Percentiles rank a stretch among this genome's conserved stretches.
phyloP scores from a whole-genome alignment of 2,113 vertebrate species.

The Orientallactaga bullata region DNA sequence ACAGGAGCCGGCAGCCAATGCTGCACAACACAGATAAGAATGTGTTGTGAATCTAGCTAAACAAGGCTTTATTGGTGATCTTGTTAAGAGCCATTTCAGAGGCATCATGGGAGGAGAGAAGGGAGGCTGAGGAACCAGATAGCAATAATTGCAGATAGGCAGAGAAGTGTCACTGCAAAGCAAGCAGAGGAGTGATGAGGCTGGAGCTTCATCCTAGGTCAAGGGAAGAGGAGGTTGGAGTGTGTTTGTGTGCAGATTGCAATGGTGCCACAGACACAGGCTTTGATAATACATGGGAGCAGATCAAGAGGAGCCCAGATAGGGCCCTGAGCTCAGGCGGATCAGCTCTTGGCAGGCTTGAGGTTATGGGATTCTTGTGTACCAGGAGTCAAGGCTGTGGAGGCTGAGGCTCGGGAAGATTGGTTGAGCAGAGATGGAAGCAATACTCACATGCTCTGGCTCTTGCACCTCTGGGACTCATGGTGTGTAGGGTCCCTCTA shows the following conservation, averaged over 20 bases:
- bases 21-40: not conserved
- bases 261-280: not conserved
- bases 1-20: not conserved
- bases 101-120: not conserved
- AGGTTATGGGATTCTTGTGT: not conserved
- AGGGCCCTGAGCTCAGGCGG: not conserved
- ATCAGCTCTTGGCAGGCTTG: not conserved
- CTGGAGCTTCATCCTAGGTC: not conserved
- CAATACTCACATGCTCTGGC: not conserved
- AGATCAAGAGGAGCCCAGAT: not conserved
- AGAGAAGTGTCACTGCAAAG: not conserved
- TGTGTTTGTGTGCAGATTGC: not conserved
- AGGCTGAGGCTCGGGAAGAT: not conserved
- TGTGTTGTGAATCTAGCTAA: not conserved
- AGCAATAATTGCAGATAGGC: not conserved
- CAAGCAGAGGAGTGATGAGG: not conserved
- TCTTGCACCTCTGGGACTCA: not conserved
- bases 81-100: not conserved
- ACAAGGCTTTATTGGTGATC: not conserved
- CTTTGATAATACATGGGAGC: not conserved
- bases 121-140: not conserved
- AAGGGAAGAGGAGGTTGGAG: not conserved
- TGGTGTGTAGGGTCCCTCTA: not conserved
- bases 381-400: not conserved
- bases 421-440: not conserved